phyloP scores from a whole-genome alignment of 2,888 invertebrate species.

The Tanypteryx hageni region DNA sequence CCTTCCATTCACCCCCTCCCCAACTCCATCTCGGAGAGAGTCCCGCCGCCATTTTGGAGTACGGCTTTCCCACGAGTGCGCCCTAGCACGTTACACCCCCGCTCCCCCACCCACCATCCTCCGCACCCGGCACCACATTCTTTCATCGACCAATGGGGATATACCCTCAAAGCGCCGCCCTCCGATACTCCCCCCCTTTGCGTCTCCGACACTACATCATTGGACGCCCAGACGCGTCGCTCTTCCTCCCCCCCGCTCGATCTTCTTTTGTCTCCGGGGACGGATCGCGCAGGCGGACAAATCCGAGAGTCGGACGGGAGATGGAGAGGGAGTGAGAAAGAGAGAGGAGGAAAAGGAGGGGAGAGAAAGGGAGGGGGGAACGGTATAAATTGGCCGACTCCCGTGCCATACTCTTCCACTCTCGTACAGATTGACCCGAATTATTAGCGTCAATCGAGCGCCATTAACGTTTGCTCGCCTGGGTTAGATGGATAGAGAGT shows the following conservation, averaged over 20 bases:
- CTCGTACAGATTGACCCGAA: slow-evolving; percentile 64
- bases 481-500: not conserved
- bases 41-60: not conserved
- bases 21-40: not conserved
- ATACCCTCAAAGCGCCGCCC: too few species aligned
- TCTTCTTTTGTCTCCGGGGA: not conserved
- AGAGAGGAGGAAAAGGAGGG: not conserved
- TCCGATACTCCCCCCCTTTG: not conserved
- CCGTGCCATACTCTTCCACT: slow-evolving; percentile 56
- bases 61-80: not conserved
- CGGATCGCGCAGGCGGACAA: slow-evolving; percentile 10
- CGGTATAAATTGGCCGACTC: slow-evolving; percentile 62
- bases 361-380: not conserved
- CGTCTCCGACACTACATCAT: not conserved
- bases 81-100: not conserved
- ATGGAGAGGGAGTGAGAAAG: not conserved
- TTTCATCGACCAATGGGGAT: not conserved
- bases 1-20: not conserved
- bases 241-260: not conserved
- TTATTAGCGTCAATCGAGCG: slow-evolving; percentile 58
- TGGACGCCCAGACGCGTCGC: not conserved
- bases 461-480: slow-evolving; percentile 43
- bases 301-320: not conserved
- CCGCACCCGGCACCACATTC: not conserved
- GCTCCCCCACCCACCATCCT: not conserved